These are phyloP conservation scores for Phylloscopus trochiloides DNA, from an alignment of 2,113 vertebrate species.

Conservation along the genomic window DNA sequence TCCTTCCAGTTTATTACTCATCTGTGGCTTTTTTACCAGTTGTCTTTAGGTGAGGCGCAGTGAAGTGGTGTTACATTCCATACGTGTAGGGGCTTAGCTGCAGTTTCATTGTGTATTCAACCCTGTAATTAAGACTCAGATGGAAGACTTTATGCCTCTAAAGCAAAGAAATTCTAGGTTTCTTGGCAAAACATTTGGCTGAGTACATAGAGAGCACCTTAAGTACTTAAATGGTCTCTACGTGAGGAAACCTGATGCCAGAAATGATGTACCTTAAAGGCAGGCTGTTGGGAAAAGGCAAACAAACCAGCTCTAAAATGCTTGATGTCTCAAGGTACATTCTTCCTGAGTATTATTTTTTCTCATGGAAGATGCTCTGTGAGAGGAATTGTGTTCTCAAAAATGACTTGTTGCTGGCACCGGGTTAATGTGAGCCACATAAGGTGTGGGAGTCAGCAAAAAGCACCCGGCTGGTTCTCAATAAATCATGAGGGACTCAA, in stretches of 20 bases:
- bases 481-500: conserved; percentile 10
- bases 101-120: conserved; percentile 71
- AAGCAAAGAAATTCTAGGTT: conserved; percentile 72
- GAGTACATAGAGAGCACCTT: conserved; percentile 56
- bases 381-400: neutral
- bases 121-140: conserved; percentile 74
- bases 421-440: neutral
- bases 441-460: conserved; percentile 22
- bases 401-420: neutral
- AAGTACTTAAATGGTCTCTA: conserved; percentile 66
- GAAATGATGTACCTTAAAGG: conserved; percentile 63
- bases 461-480: neutral
- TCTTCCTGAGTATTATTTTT: conserved; percentile 33
- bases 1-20: conserved; percentile 55
- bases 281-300: conserved; percentile 50
- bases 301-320: neutral
- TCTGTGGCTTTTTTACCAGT: conserved; percentile 58
- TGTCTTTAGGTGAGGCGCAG: conserved; percentile 62
- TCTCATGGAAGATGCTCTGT: conserved; percentile 41
- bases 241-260: conserved; percentile 59
- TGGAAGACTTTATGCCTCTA: conserved; percentile 68
- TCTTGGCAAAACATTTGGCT: conserved; percentile 64
- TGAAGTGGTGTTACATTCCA: conserved; percentile 73
- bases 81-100: conserved; percentile 73
- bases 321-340: conserved; percentile 32